phyloP scores from a whole-genome alignment of 1,140 invertebrate species.

The Brachionus rubens region DNA sequence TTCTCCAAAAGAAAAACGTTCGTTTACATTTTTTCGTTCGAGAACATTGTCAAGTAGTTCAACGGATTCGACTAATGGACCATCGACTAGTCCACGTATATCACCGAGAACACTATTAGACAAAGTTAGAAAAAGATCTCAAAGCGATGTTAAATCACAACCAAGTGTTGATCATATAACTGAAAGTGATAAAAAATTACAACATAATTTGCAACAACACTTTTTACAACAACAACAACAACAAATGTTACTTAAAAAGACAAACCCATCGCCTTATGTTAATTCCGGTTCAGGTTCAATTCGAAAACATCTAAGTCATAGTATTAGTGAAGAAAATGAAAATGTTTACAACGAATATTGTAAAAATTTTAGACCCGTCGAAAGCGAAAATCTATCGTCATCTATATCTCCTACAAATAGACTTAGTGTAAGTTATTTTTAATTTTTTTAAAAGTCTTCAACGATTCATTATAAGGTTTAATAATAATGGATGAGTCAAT shows the following conservation, averaged over 20 bases:
- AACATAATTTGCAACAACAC: background rate
- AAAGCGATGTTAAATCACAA: slow-evolving; percentile 34
- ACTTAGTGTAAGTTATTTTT: background rate
- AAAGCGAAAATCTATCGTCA: background rate
- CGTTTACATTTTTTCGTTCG: slow-evolving; percentile 36
- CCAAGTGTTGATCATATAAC: background rate
- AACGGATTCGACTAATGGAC: slow-evolving; percentile 16
- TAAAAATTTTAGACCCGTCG: background rate
- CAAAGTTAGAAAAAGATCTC: slow-evolving; percentile 3
- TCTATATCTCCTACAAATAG: background rate
- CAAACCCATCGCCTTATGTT: background rate
- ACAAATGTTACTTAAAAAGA: background rate
- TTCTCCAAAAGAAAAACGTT: slow-evolving; percentile 40
- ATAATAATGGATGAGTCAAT: too few relatives aligned
- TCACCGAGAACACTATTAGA: slow-evolving; percentile 22
- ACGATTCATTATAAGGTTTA: too few relatives aligned
- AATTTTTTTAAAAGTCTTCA: too few relatives aligned
- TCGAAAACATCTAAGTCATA: slow-evolving; percentile 20
- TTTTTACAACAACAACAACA: background rate
- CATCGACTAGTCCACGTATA: slow-evolving; percentile 19
- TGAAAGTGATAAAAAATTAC: background rate
- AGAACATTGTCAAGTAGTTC: slow-evolving; percentile 40
- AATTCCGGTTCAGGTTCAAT: background rate
- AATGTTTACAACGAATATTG: background rate
- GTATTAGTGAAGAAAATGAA: slow-evolving; percentile 41